phyloP scores from a whole-genome alignment of 2,113 vertebrate species.

The Herpetotheres cachinnans region DNA sequence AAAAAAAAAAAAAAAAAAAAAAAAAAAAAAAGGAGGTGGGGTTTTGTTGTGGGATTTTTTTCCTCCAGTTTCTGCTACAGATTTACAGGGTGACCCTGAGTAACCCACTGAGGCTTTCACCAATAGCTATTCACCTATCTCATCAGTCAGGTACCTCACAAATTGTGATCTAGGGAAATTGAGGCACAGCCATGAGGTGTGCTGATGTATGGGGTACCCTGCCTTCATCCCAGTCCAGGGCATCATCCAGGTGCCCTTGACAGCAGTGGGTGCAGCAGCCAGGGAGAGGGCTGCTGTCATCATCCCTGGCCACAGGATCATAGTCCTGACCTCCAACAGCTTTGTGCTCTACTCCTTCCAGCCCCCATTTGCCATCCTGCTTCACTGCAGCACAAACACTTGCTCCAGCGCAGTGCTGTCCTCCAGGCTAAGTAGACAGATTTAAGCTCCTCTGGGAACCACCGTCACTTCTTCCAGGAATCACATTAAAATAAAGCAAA shows the following conservation, averaged over 20 bases:
- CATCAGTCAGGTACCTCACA: not conserved
- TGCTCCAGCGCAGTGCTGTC: not conserved
- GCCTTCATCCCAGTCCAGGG: not conserved
- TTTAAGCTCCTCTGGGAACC: not conserved
- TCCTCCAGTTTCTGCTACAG: not conserved
- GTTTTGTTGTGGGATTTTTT: not conserved
- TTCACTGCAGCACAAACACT: not conserved
- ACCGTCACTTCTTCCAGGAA: not conserved
- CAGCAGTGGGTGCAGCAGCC: fast-evolving
- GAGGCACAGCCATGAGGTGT: not conserved
- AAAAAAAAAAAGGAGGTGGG: no score
- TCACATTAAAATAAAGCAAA: not conserved
- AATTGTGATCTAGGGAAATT: not conserved
- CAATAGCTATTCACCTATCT: not conserved
- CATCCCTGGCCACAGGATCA: not conserved
- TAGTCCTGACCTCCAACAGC: not conserved
- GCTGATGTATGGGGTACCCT: fast-evolving
- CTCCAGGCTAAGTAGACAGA: not conserved
- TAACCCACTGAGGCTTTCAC: not conserved
- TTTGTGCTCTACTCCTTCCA: not conserved
- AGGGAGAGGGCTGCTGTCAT: not conserved
- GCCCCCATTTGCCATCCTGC: not conserved
- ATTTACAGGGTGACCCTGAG: not conserved
- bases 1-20: not conserved
- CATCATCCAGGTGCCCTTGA: not conserved